These are phyloP conservation scores for Galbula dea DNA, from an alignment of 2,113 vertebrate genomes.

Conservation along the genomic window DNA sequence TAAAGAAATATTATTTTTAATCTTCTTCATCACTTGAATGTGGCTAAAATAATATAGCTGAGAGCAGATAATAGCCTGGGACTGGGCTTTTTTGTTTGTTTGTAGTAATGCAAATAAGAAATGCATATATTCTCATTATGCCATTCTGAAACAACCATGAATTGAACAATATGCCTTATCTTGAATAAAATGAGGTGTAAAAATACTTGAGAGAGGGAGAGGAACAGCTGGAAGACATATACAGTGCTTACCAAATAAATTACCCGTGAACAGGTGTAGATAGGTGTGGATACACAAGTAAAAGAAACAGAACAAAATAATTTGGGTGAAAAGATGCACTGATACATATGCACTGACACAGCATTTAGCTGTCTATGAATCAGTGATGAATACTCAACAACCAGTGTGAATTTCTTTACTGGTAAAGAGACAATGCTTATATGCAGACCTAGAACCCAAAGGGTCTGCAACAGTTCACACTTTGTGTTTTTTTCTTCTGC, in stretches of 20 bases:
- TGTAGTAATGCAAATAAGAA: background rate
- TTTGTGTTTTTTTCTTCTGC: background rate
- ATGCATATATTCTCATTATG: background rate
- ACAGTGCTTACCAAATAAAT: background rate
- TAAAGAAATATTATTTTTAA: background rate
- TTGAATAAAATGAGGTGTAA: background rate
- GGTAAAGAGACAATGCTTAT: background rate
- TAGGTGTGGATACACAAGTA: background rate
- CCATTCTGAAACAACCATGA: background rate
- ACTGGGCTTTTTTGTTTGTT: background rate
- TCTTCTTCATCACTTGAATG: background rate
- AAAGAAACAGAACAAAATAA: background rate
- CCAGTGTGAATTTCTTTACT: rapidly evolving
- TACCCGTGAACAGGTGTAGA: background rate
- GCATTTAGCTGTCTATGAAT: background rate
- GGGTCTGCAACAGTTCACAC: background rate
- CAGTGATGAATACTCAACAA: background rate
- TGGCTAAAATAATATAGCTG: background rate
- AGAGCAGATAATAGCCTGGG: background rate
- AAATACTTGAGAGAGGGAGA: background rate
- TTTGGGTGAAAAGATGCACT: background rate
- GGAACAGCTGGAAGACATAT: background rate
- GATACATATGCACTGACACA: background rate
- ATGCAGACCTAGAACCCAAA: background rate
- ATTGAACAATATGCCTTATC: background rate